These are phyloP conservation scores for Colinus virginianus DNA, from an alignment of 2,113 vertebrate genomes.

Conservation along the genomic window DNA sequence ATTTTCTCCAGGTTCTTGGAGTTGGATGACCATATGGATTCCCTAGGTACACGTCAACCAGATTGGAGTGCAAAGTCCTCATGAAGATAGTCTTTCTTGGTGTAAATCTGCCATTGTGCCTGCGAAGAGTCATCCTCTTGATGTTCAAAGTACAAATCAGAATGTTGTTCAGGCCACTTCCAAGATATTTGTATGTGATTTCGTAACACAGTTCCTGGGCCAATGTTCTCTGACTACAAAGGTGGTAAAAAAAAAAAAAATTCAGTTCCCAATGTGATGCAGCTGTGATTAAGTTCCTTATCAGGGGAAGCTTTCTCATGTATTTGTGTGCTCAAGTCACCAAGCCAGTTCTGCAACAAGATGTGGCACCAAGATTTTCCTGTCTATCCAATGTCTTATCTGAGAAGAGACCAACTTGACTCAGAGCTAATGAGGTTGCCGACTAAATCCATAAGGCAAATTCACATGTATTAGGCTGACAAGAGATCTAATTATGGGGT, in stretches of 20 bases:
- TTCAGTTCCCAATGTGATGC: not conserved
- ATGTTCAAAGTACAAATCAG: not conserved
- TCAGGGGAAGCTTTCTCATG: conserved; percentile 24
- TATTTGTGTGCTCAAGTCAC: conserved; percentile 11
- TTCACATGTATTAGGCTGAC: conserved; percentile 38
- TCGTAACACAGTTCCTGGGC: not conserved
- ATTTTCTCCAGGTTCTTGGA: not conserved
- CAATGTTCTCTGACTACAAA: conserved; percentile 26
- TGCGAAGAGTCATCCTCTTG: not conserved
- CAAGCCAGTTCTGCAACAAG: conserved; percentile 40
- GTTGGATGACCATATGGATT: not conserved
- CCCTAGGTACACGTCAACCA: not conserved
- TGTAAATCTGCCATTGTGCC: not conserved
- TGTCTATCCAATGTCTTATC: conserved; percentile 24
- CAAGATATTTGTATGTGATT: not conserved
- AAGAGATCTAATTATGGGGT: conserved; percentile 55
- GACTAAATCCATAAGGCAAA: conserved; percentile 49
- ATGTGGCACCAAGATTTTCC: conserved; percentile 32
- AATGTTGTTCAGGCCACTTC: not conserved
- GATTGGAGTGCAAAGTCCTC: not conserved
- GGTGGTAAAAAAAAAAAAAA: not conserved
- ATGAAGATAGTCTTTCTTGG: not conserved
- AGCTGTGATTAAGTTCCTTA: conserved; percentile 30
- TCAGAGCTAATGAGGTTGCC: conserved; percentile 42
- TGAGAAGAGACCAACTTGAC: conserved; percentile 9